Base-by-base conservation (phyloP, 2,113 vertebrate species). In the Tupaia tana region DNA sequence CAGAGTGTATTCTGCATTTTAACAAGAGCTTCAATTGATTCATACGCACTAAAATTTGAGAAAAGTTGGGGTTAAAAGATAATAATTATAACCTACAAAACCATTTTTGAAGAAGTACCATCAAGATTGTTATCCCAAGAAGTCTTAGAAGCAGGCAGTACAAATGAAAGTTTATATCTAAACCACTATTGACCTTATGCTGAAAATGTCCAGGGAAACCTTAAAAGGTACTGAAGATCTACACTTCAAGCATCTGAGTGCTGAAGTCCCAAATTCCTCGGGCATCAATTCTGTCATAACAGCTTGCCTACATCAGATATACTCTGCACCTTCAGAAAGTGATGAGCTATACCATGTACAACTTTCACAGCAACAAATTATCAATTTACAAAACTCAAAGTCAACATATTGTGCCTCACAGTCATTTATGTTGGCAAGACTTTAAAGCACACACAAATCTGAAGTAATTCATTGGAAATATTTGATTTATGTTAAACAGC, bases 401-500 rank as follows among this genome's bases (percentile, higher is more conserved):
- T 93, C 90, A 96, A 91, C 34, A 92, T 91, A 87, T 90, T 97
- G 84, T 78, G 64, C 92, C 91, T 97, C 90, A 86, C 73, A 96
- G 93, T 95, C 91, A 83, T 96, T 97, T 93, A 86, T 93, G 58
- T 89, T 97, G 97, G 96, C 97, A 97, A 95, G 93, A 96, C 86
- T 95, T 97, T 87, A 96, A 97, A 98, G 97, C 58, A 82, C 70
- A 90, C 20, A 95, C 86, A 97, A 88, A 91, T 95, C 18, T 91
- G 22, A 96, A 98, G 69, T 89, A 31, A 88, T 56, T 31, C 78
- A 12, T 82, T 96, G 93, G 95, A 97, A 97, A 94, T 96, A 96
- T 90, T 95, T 97, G 95, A 96, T 96, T 98, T 97, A 67, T 93
- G 89, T 97, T 96, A 96, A 90, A 97, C 31, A 96, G 82, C 34